A percentile compares a stretch with the other conserved stretches of the same genome.
Evolutionary conservation across 2,888 invertebrate species (phyloP).

Genomic region (Opisthograptis luteolata): DNA sequence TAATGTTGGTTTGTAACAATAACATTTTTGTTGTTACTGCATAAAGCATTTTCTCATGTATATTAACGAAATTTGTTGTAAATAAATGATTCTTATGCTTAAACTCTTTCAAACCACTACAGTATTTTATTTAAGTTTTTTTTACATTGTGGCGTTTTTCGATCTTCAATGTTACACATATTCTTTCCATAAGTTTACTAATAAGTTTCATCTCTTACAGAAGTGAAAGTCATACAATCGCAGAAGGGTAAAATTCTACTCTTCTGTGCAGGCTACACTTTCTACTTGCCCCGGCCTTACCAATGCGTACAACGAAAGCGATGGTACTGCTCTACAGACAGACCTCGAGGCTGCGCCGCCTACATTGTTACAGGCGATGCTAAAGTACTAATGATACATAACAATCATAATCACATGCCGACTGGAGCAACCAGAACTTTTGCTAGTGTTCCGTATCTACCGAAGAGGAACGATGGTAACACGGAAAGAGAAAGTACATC

Average conservation of each 20-base stretch:
- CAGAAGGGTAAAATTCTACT: constrained; percentile 38
- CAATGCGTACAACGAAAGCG: constrained; percentile 16
- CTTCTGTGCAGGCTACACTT: constrained; percentile 35
- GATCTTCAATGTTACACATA: not conserved
- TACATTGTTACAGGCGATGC: constrained; percentile 26
- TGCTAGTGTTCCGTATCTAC: too few species aligned
- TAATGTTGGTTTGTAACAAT: too few species aligned
- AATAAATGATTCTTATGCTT: too few species aligned
- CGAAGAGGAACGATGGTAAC: not conserved
- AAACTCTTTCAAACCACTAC: too few species aligned
- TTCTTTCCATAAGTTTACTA: not conserved
- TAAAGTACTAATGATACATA: constrained; percentile 18
- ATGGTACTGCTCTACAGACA: constrained; percentile 45
- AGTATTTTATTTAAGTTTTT: not conserved
- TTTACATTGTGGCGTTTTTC: not conserved
- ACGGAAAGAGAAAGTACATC: not conserved
- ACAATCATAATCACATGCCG: constrained; percentile 28
- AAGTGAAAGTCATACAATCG: constrained; percentile 27
- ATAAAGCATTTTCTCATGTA: too few species aligned
- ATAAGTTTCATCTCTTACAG: constrained; percentile 11
- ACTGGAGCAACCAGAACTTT: not conserved
- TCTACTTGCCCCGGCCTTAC: constrained; percentile 34
- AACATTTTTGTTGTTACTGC: too few species aligned
- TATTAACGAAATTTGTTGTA: too few species aligned
- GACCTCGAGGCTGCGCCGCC: constrained; percentile 42